Base-by-base conservation (phyloP, 2,797 vertebrate species). In the Argya squamiceps region DNA sequence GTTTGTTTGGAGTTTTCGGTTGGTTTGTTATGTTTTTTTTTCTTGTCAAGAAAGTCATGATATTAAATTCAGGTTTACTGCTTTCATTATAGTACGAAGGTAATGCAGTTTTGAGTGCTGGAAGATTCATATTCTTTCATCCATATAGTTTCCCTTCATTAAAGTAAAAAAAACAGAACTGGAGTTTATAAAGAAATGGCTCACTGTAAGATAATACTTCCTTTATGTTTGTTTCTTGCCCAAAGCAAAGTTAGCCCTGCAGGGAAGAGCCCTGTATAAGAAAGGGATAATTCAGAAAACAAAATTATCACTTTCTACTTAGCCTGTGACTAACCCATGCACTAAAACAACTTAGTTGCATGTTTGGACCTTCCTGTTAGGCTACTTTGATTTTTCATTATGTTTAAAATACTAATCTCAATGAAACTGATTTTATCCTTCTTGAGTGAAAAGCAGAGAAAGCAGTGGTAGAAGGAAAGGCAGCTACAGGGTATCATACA, bases 331-430 rank as follows among this genome's bases (percentile, higher is more conserved):
- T 80, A 70, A 73, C 18, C 14, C 1, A 3, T 53, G 11, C 20
- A 12, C 14, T 87, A 15, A 39, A 80, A 43, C 15, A 84, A 23
- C 3, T 70, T 84, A 46, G n/a, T 36, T 85, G 46, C 20, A 24
- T 41, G 2, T 34, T 85, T 80, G 13, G 17, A 68, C 10, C n/a
- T 41, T 64, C 52, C 3, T 68, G 27, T 58, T 78, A 83, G 8
- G 21, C 46, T 81, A 19, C 71, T 91, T 88, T 87, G 65, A 94
- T 89, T 92, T 89, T 44, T 30, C 62, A 69, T 14, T 88, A 37
- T 59, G 9, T 41, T 89, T 84, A 85, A 85, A 95, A 78, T 41
- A 55, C 30, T 76, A 17, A 64, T 68, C 68, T 88, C 23, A 58
- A 20, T 74, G 69, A 85, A 89, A 69, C 22, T 71, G 56, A 52